Evolutionary conservation across 1,140 invertebrate genomes (phyloP), one percentile per base, ranked within the genome.

Genomic region (Anthonomus grandis): DNA sequence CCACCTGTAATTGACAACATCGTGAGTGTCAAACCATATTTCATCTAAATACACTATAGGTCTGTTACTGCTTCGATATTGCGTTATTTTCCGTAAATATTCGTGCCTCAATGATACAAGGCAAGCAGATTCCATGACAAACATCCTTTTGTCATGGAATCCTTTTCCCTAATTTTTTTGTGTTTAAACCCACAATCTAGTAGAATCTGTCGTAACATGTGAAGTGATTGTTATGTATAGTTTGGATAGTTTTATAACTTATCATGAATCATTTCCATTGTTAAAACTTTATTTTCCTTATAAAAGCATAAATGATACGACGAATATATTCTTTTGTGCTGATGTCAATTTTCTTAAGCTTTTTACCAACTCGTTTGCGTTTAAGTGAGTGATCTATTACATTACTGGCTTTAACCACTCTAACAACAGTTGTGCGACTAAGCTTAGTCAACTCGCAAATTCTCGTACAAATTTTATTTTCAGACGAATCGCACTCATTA

Each of bases 1-100:
- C 27, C 27, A 51, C n/a, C 59, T 48, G 39, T 46, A 51, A 46
- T 46, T 36, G 3, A 51, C 9, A 13, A 50, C 27, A 22, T 57
- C 46, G 42, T 57, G 47, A 19, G 34, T 37, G 13, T 50, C 47
- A n/a, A 50, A 37, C 47, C 47, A 50, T 2, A 22, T 37, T 22
- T 37, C 47, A 50, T 50, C 15, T n/a, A 50, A 37, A 38, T 37
- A 50, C n/a, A 19, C 15, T 37, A 37, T 38, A 50, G 2, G 5
- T 50, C 19, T 50, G 1, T 38, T 17, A 10, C 5, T 9, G 2
- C 12, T 2, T 45, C 42, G 42, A 23, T 45, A 45, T 22, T 45
- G 10, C 3, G 2, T 45, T 12, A 45, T 34, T 31, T 48, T 12
- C 2, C 5, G 31, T 12, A 50, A 22, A 22, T 50, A 37, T 37